Base-by-base conservation (phyloP, 2,888 invertebrate species). In the Synanthedon andrenaeformis region DNA sequence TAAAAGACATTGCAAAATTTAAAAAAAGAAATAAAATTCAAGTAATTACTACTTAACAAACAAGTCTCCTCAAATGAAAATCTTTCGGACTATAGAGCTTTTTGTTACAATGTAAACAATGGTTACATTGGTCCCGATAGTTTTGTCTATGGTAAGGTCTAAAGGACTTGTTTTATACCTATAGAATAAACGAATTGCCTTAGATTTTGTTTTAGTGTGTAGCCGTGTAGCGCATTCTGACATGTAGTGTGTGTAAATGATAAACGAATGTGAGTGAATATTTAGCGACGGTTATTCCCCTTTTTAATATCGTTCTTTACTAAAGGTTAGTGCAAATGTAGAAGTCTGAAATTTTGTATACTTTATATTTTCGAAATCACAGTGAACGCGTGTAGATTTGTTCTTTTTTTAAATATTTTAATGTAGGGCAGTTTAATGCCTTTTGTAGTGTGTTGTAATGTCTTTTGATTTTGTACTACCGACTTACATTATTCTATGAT, bases 371-470 rank as follows among this genome's bases (percentile, higher is more conserved):
- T n/a, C 11, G 65, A 10, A 71, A 70, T 73, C 77, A 76, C 76
- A 75, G 76, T 57, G 74, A 76, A 72, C 61, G 70, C 72, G 61
- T 58, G 59, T 58, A 62, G 58, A 23, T 23, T 23, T 23, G 23
- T 23, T 23, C 23, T 66, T 65, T 62, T 66, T 72, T 72, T 68
- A 72, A 65, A 70, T 10, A 35, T 67, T 51, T 66, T 67, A 66
- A 62, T 67, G 62, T 69, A 72, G 67, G 74, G 74, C 77, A 72
- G 53, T 58, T 66, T 65, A 35, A 60, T 70, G 79, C 74, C 76
- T 35, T 62, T 67, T 68, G 60, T 82, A 79, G 82, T 81, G 85
- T 85, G 86, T 86, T 86, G 84, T 86, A 23, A 86, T 83, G 81
- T 79, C 80, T 76, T 78, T 77, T 74, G 76, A 74, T 73, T 72